These are phyloP conservation scores for Theropithecus gelada DNA, from an alignment of 2,113 vertebrate species.

Conservation along the genomic window DNA sequence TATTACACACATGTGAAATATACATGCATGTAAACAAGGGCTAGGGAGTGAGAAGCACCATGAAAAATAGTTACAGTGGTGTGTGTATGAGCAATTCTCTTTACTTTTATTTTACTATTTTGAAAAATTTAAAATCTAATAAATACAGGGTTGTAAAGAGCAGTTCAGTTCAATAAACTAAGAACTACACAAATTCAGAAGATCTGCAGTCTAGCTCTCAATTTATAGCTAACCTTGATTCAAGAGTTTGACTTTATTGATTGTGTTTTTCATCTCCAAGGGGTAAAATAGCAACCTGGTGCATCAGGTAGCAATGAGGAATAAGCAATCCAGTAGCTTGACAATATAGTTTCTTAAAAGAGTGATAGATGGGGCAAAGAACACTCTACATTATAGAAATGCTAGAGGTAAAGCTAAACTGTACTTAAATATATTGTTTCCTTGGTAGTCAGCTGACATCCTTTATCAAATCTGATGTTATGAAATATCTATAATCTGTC, in stretches of 20 bases:
- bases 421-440: neutral
- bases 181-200: neutral
- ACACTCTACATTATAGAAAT: neutral
- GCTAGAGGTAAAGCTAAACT: constrained; percentile 7
- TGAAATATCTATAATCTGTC: constrained; percentile 55
- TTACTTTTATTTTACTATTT: neutral
- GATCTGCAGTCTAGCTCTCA: neutral
- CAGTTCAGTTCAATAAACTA: neutral
- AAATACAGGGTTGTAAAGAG: neutral
- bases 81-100: neutral
- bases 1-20: neutral
- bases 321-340: neutral
- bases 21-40: too few relatives aligned
- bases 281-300: neutral
- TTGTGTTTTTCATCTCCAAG: neutral
- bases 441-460: neutral
- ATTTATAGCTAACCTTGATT: neutral
- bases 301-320: neutral
- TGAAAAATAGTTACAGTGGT: neutral
- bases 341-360: neutral
- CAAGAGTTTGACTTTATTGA: neutral
- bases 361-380: neutral
- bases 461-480: constrained; percentile 41
- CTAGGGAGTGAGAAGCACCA: neutral
- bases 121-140: neutral